These are phyloP conservation scores for Acanthis flammea DNA, from an alignment of 2,797 vertebrate species.

Conservation along the genomic window DNA sequence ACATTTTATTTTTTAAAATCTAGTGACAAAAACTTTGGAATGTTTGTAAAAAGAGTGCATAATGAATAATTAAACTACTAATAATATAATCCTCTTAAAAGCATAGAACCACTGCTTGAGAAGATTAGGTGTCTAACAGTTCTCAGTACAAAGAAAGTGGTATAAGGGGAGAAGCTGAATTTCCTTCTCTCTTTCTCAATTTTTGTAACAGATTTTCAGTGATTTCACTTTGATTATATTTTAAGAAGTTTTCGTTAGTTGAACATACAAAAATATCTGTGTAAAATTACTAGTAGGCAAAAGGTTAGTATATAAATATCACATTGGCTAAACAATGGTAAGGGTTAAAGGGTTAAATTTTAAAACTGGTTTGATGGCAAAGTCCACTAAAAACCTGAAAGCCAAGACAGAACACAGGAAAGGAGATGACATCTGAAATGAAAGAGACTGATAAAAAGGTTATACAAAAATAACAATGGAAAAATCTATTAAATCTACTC, in stretches of 20 bases:
- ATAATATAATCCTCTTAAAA: conserved; percentile 77
- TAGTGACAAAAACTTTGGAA: conserved; percentile 40
- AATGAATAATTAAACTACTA: conserved; percentile 76
- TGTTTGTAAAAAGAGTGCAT: conserved; percentile 49
- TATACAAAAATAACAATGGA: conserved; percentile 26
- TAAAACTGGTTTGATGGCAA: background rate
- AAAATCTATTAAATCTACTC: background rate
- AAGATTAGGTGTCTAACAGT: conserved; percentile 69
- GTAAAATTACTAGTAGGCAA: conserved; percentile 8
- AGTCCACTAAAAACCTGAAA: background rate
- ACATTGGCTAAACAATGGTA: background rate
- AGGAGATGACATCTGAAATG: background rate
- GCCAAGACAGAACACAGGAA: background rate
- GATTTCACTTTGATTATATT: conserved; percentile 52
- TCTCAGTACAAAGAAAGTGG: conserved; percentile 49
- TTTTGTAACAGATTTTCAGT: conserved; percentile 39
- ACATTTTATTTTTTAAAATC: conserved; percentile 31
- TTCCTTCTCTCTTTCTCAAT: background rate
- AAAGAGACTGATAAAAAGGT: background rate
- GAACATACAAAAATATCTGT: background rate
- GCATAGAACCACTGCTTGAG: conserved; percentile 47
- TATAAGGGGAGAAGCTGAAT: conserved; percentile 30
- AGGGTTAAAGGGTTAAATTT: background rate
- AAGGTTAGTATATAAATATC: conserved; percentile 9
- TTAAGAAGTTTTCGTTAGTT: conserved; percentile 39